Conservation (phyloP, 2,888 invertebrate genomes). For the Actias luna region DNA sequence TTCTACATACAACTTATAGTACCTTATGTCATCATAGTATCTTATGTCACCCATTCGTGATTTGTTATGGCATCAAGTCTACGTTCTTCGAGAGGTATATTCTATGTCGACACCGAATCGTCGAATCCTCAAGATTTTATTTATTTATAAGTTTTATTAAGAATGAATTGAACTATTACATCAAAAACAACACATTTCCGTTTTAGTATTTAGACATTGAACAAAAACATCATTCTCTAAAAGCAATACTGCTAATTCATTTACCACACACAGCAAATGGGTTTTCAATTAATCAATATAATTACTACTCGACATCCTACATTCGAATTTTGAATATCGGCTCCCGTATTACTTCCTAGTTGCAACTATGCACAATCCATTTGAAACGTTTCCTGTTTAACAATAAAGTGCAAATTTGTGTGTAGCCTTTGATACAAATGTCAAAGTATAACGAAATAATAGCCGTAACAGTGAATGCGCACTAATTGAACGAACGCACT, state of each 20-base stretch:
- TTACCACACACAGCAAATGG: conserved; percentile 22
- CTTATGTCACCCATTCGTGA: too few species aligned
- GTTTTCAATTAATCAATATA: conserved; percentile 33
- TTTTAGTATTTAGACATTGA: background rate
- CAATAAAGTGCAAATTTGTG: background rate
- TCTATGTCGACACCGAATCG: too few species aligned
- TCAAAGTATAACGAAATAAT: conserved; percentile 34
- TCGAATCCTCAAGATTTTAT: too few species aligned
- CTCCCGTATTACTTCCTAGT: background rate
- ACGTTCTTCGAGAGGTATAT: too few species aligned
- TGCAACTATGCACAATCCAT: background rate
- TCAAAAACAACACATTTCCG: background rate
- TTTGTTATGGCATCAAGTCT: too few species aligned
- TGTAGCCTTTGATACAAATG: background rate
- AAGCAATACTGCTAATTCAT: conserved; percentile 12
- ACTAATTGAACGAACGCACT: conserved; percentile 50
- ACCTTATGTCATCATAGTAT: too few species aligned
- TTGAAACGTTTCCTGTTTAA: background rate
- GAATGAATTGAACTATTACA: background rate
- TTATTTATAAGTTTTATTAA: too few species aligned
- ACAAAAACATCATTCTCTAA: background rate
- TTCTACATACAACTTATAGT: too few species aligned
- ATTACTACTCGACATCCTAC: conserved; percentile 32
- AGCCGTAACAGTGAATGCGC: conserved; percentile 44
- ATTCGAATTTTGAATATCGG: conserved; percentile 27